phyloP scores from a whole-genome alignment of 2,888 invertebrate genomes.

The Gymnocheta viridis region DNA sequence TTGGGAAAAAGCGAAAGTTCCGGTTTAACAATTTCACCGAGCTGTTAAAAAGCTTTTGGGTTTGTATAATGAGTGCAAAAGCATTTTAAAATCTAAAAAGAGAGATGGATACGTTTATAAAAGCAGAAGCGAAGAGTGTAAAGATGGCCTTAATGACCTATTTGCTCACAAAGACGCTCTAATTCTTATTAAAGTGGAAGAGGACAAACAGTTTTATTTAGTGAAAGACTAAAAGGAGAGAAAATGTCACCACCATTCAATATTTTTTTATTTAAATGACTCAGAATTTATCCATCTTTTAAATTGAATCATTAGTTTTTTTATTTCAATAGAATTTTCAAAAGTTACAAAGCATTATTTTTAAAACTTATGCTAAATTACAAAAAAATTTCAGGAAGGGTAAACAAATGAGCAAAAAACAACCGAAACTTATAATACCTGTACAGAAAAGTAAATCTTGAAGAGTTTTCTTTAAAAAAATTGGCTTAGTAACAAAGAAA shows the following conservation, averaged over 20 bases:
- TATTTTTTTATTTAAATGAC: no score
- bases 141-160: not conserved
- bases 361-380: no score
- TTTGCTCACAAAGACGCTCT: not conserved
- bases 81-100: not conserved
- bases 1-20: not conserved
- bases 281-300: no score
- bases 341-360: no score
- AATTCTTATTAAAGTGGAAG: not conserved
- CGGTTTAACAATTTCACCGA: not conserved
- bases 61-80: not conserved
- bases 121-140: not conserved
- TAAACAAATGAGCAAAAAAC: no score
- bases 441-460: no score
- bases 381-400: no score
- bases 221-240: constrained; percentile 7
- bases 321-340: no score
- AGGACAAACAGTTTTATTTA: not conserved
- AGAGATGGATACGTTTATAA: not conserved
- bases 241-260: not conserved
- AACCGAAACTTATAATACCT: no score
- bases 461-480: no score
- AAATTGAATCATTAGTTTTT: no score
- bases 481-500: no score
- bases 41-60: not conserved